Evolutionary conservation across 2,888 invertebrate species (phyloP), one percentile per base, ranked within the genome.

Genomic region (Pycnomerus fuliginosus): DNA sequence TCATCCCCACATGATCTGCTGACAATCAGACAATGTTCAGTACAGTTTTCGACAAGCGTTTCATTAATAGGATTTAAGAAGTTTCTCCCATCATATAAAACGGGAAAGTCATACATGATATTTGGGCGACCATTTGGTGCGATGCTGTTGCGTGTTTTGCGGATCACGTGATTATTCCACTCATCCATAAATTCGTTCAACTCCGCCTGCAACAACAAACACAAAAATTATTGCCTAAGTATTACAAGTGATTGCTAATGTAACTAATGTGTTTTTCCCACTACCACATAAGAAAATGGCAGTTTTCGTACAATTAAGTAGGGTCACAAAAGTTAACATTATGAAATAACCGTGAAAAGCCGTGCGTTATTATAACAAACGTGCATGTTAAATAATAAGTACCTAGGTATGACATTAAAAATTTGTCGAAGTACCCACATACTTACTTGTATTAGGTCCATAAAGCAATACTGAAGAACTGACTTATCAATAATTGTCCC

Each of bases 401-500:
- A n/a, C n/a, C n/a, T n/a, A n/a, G n/a, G n/a, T n/a, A n/a, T n/a
- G n/a, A n/a, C n/a, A n/a, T n/a, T n/a, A n/a, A n/a, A n/a, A n/a
- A n/a, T n/a, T n/a, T n/a, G n/a, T n/a, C n/a, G n/a, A n/a, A n/a
- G n/a, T n/a, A n/a, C n/a, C n/a, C n/a, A n/a, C n/a, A n/a, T n/a
- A n/a, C n/a, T n/a, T 20, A 20, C 20, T 8, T 20, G 20, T 20
- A 20, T 20, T 8, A 20, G 8, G 20, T 20, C 20, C 20, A 20
- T 20, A 20, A 20, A 20, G 10, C 39, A 44, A 31, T 31, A 44
- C 15, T 42, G 34, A 11, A 42, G 8, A 3, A 42, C 2, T 3
- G 27, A 27, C 17, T 42, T 42, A 20, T 44, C 44, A 16, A 44
- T 11, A 16, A 25, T 24, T 2, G 44, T 16, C 8, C 44, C 44